A percentile compares a stretch with the other conserved stretches of the same genome.
These are phyloP conservation scores for Hippocampus barbouri DNA, from an alignment of 2,113 vertebrate genomes.

Conservation along the genomic window DNA sequence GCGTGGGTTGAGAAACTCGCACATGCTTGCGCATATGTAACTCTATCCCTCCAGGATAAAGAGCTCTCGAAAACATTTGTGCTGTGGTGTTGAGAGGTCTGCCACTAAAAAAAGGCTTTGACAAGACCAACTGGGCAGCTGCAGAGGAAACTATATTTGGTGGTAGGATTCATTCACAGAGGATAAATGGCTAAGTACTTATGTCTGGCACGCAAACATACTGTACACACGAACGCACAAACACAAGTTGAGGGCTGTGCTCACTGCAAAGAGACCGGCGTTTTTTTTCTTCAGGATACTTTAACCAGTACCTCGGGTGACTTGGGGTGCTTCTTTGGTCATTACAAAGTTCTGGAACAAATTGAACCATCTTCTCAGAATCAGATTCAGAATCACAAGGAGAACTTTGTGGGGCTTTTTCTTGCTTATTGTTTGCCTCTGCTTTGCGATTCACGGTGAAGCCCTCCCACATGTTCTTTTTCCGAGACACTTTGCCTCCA, in stretches of 20 bases:
- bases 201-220: neutral
- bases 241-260: too few species aligned
- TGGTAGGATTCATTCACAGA: slow-evolving; percentile 6
- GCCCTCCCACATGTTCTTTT: too few species aligned
- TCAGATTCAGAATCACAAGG: too few species aligned
- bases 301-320: neutral
- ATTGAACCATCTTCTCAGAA: too few species aligned
- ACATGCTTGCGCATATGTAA: neutral
- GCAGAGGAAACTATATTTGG: slow-evolving; percentile 8
- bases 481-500: too few species aligned
- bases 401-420: too few species aligned
- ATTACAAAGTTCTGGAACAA: too few species aligned
- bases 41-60: slow-evolving; percentile 8
- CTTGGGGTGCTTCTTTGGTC: neutral
- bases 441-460: too few species aligned
- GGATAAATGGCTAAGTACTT: slow-evolving; percentile 6
- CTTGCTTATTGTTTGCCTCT: too few species aligned
- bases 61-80: slow-evolving; percentile 10
- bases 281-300: neutral
- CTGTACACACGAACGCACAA: too few species aligned
- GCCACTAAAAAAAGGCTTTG: slow-evolving; percentile 12
- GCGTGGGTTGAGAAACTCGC: too few species aligned
- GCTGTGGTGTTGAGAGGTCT: slow-evolving; percentile 11
- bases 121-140: slow-evolving; percentile 8
- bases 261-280: too few species aligned